These are phyloP conservation scores for Capitulum mitella DNA, from an alignment of 2,888 invertebrate species.

Conservation along the genomic window DNA sequence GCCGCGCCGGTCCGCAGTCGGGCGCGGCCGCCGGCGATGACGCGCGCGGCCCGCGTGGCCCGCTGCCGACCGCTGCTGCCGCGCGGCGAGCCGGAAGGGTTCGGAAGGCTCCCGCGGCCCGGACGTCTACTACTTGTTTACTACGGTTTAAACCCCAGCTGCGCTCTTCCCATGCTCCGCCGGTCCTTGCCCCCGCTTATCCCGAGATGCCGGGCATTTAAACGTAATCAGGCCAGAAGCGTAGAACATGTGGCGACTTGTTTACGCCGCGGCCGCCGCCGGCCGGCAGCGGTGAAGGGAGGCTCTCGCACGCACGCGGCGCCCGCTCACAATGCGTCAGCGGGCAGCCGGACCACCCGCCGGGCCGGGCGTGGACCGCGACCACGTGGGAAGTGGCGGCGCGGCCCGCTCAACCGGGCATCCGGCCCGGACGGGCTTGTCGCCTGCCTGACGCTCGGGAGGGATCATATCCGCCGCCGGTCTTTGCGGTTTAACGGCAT, in stretches of 20 bases:
- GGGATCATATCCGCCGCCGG: no score
- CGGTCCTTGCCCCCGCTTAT: slow-evolving; percentile 8
- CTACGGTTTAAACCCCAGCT: slow-evolving; percentile 6
- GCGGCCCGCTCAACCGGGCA: no score
- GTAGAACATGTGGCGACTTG: not conserved
- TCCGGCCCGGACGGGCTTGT: no score
- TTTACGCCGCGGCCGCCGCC: not conserved
- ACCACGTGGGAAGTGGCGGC: not conserved
- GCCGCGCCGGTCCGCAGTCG: not conserved
- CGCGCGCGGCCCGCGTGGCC: not conserved
- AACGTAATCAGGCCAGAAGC: slow-evolving; percentile 6
- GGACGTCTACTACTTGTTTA: slow-evolving; percentile 8
- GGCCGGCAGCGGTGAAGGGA: not conserved
- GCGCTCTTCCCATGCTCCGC: not conserved
- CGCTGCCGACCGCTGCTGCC: not conserved
- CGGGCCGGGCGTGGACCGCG: not conserved
- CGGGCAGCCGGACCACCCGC: not conserved
- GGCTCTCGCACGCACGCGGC: not conserved
- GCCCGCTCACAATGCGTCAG: not conserved
- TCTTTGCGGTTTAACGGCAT: no score
- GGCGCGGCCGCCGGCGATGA: not conserved
- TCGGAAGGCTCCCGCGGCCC: not conserved
- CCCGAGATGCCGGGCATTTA: slow-evolving; percentile 12
- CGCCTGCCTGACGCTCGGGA: no score
- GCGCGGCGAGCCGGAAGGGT: not conserved